These are phyloP conservation scores for Yponomeuta evonymella DNA, from an alignment of 2,888 invertebrate species.

Conservation along the genomic window DNA sequence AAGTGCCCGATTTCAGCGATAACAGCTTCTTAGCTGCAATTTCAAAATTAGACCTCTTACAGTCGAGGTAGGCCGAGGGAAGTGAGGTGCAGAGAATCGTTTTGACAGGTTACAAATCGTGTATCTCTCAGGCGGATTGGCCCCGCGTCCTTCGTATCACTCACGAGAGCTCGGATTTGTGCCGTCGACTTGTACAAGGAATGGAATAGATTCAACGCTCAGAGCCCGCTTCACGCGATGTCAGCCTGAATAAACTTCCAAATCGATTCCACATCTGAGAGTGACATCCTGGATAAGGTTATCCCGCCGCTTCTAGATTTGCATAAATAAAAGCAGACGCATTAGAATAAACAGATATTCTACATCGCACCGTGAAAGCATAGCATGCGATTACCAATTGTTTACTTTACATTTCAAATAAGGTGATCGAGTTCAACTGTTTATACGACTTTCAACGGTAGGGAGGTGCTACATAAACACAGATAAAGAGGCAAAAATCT, in stretches of 20 bases:
- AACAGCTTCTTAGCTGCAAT: constrained; percentile 1
- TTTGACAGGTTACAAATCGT: constrained; percentile 15
- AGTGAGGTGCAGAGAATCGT: constrained; percentile 9
- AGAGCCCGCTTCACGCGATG: constrained; percentile 62
- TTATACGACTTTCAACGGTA: background rate
- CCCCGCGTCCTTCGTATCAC: constrained; percentile 17
- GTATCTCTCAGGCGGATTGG: constrained; percentile 1
- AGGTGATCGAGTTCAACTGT: background rate
- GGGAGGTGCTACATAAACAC: constrained; percentile 1
- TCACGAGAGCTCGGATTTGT: constrained; percentile 26
- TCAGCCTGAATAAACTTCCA: constrained; percentile 72
- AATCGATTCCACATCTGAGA: constrained; percentile 72
- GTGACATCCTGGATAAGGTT: constrained; percentile 65
- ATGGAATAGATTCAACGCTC: constrained; percentile 53
- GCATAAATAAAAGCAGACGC: constrained; percentile 64
- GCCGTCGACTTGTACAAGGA: constrained; percentile 33
- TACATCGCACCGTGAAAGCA: constrained; percentile 19
- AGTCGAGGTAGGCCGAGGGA: background rate
- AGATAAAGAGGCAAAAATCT: background rate
- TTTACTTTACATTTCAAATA: constrained; percentile 13
- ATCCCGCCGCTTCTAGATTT: constrained; percentile 57
- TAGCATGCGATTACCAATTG: constrained; percentile 7
- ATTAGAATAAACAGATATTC: constrained; percentile 34
- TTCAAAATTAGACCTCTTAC: constrained; percentile 4
- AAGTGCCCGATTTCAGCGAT: constrained; percentile 18